Conservation (phyloP, 1,140 invertebrate genomes). For the Dendroctonus ponderosae region DNA sequence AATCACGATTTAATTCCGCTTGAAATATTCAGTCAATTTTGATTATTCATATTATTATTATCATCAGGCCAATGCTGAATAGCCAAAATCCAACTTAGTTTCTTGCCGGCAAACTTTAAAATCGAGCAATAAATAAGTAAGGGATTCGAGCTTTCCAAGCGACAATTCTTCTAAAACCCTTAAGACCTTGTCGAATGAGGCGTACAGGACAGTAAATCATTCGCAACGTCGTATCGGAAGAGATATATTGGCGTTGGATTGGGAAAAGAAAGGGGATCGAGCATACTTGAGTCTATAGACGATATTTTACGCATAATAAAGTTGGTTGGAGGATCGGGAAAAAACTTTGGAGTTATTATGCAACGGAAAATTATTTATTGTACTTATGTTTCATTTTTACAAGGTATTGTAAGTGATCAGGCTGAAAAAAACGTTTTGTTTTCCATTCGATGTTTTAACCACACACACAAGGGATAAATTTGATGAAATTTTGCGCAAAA, state of each 20-base stretch:
- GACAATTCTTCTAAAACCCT: slow-evolving; percentile 20
- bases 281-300: slow-evolving; percentile 15
- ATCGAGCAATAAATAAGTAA: slow-evolving; percentile 15
- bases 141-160: slow-evolving; percentile 7
- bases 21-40: slow-evolving; percentile 11
- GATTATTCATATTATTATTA: slow-evolving; percentile 1
- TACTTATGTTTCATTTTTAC: too few relatives aligned
- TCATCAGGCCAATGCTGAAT: background rate
- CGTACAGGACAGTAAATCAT: slow-evolving; percentile 27
- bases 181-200: slow-evolving; percentile 32
- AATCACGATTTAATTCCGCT: slow-evolving; percentile 5
- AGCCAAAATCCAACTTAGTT: background rate
- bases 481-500: too few relatives aligned
- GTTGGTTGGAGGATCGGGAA: background rate
- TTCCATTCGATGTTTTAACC: too few relatives aligned
- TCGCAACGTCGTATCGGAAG: slow-evolving; percentile 22
- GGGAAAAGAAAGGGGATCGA: slow-evolving; percentile 25
- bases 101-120: too few relatives aligned
- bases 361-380: too few relatives aligned
- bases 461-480: too few relatives aligned
- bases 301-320: slow-evolving; percentile 31
- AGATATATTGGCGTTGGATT: slow-evolving; percentile 27
- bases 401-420: too few relatives aligned
- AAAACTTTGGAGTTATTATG: too few relatives aligned
- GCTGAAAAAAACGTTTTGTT: too few relatives aligned